Evolutionary conservation across 2,888 invertebrate genomes (phyloP).

Genomic region (Apodemia duryi): DNA sequence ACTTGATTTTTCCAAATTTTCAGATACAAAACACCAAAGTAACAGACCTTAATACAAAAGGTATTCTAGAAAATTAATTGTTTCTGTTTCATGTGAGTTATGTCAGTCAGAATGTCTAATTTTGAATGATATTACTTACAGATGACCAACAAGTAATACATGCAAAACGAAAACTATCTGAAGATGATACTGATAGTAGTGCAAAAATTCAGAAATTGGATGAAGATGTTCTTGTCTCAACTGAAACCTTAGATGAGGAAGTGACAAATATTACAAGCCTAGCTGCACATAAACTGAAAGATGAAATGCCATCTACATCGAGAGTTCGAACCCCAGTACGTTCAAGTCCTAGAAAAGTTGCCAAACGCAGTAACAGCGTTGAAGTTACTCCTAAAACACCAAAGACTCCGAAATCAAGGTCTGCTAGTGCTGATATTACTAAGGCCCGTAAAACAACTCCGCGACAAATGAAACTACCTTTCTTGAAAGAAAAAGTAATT

Average conservation of each 20-base stretch:
- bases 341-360: conserved; percentile 55
- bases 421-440: conserved; percentile 60
- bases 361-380: conserved; percentile 62
- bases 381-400: conserved; percentile 57
- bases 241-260: conserved; percentile 60
- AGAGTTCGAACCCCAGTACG: conserved; percentile 51
- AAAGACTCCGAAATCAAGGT: conserved; percentile 56
- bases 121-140: conserved; percentile 36
- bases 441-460: conserved; percentile 47
- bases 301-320: conserved; percentile 52
- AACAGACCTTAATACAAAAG: conserved; percentile 36
- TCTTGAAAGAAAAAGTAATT: conserved; percentile 34
- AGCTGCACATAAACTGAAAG: conserved; percentile 44
- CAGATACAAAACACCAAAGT: conserved; percentile 22
- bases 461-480: conserved; percentile 37
- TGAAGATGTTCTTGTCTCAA: conserved; percentile 43
- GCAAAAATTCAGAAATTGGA: conserved; percentile 62
- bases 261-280: conserved; percentile 54
- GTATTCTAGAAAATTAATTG: conserved; percentile 31
- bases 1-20: conserved; percentile 16
- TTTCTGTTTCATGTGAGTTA: conserved; percentile 11
- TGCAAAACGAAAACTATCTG: conserved; percentile 58
- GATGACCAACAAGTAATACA: conserved; percentile 40
- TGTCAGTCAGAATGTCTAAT: conserved; percentile 8
- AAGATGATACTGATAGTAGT: conserved; percentile 42